These are phyloP conservation scores for Apostichopus parvimensis DNA, from an alignment of 35 echinoderm and acorn worm genomes.

Conservation along the genomic window DNA sequence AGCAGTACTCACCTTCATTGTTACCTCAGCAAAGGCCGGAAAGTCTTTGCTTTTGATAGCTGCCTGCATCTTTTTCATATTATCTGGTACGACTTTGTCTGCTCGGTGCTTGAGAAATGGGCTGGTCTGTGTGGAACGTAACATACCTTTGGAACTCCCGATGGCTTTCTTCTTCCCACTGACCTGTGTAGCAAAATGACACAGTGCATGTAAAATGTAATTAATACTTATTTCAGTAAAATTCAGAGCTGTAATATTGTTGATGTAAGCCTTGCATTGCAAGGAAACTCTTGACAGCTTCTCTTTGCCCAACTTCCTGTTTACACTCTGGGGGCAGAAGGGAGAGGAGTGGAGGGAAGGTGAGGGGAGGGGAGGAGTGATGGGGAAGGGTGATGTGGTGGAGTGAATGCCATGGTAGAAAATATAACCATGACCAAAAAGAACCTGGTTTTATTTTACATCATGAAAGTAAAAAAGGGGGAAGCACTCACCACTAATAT, in stretches of 20 bases:
- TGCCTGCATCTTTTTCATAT: constrained; percentile 73
- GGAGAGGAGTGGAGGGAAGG: no score
- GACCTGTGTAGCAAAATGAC: constrained; percentile 45
- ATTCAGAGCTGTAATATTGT: no score
- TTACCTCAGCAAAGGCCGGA: constrained; percentile 87
- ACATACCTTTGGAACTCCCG: constrained; percentile 87
- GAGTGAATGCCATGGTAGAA: no score
- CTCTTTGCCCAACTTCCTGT: no score
- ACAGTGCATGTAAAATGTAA: no score
- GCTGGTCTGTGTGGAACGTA: constrained; percentile 82
- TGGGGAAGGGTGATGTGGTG: not conserved
- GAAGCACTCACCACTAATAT: constrained; percentile 84
- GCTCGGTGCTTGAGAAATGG: constrained; percentile 74
- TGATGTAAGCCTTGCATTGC: no score
- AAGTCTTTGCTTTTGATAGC: constrained; percentile 85
- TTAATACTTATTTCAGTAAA: no score
- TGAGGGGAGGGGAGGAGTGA: not conserved
- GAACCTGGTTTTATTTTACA: no score
- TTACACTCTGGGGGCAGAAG: no score
- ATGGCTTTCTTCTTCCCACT: constrained; percentile 90
- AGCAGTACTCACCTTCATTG: constrained; percentile 83
- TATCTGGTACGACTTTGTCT: constrained; percentile 63
- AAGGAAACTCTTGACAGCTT: no score
- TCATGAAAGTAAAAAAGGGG: not conserved
- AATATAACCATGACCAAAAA: no score